These are phyloP conservation scores for Girardinichthys multiradiatus DNA, from an alignment of 2,113 vertebrate genomes.

Conservation along the genomic window DNA sequence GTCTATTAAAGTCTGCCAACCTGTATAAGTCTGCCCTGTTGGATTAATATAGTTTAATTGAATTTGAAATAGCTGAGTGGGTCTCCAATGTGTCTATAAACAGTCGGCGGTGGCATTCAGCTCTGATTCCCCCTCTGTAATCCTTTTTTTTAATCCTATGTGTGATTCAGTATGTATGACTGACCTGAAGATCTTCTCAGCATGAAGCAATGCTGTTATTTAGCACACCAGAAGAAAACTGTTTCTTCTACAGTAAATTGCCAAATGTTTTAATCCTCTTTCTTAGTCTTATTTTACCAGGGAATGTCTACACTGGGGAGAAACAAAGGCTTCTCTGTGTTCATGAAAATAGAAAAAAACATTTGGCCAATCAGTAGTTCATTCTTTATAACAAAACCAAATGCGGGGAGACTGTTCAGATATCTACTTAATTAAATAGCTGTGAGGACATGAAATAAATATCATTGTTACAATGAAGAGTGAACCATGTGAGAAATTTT, in stretches of 20 bases:
- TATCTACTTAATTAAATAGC: too few species aligned
- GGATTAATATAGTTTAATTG: constrained; percentile 72
- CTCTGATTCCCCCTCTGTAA: constrained; percentile 25
- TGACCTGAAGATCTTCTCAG: background rate
- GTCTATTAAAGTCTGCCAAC: constrained; percentile 57
- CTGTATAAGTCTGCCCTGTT: constrained; percentile 45
- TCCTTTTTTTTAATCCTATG: constrained; percentile 1
- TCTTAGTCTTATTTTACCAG: background rate
- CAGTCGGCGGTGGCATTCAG: constrained; percentile 28
- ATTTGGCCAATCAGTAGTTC: background rate
- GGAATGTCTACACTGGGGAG: background rate
- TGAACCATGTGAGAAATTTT: background rate
- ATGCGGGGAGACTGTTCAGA: background rate
- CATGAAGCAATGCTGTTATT: too few species aligned
- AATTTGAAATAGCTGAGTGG: constrained; percentile 65
- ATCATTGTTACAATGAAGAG: background rate
- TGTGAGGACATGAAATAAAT: too few species aligned
- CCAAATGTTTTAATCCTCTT: background rate
- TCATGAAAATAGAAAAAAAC: constrained; percentile 1
- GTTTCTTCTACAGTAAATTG: background rate
- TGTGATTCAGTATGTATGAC: background rate
- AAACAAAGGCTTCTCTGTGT: background rate
- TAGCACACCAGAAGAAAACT: background rate
- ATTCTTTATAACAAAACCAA: background rate
- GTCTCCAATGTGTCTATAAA: background rate